Base-by-base conservation (phyloP, 1,140 invertebrate species). In the Alviniconcha marisindica region DNA sequence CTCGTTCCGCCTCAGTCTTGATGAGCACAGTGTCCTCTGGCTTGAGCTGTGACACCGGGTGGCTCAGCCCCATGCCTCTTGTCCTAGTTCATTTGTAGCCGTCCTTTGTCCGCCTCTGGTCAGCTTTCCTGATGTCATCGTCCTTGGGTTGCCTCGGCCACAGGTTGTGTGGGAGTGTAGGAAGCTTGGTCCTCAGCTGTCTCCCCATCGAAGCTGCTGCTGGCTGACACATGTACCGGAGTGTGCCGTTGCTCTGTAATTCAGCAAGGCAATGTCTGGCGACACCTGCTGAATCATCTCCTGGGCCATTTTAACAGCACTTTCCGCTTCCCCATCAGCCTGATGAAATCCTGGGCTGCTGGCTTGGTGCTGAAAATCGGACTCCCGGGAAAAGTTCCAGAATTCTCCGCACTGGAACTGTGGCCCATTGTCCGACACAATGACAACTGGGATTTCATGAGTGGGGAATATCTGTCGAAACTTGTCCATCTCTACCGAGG, bases 371-470 rank as follows among this genome's bases (percentile, higher is more conserved):
- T 71, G 77, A 81, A 90, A 87, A 21, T 74, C 63, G 63, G 54
- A 90, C 2, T 86, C 73, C 18, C 80, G 60, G 2, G 78, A 56
- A 81, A 90, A 89, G 4, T 83, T 36, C 31, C 28, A 15, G 51
- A 90, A 90, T 36, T 86, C 88, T 14, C 60, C 18, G 44, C 69
- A 82, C 28, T 82, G 44, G 71, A 87, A 91, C 63, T 88, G 83
- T 7, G 88, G 86, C 0, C 86, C 85, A 71, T 88, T 89, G 69
- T 88, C 89, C 14, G 83, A 83, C 1, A 87, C 42, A 21, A 89
- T 33, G 7, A 38, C 33, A 21, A 85, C 84, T 36, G 85, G 84
- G 3, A 89, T 87, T 15, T 86, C 86, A 77, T 86, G 81, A 33
- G 81, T 82, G 7, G 83, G 83, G 78, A 90, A 90, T 0, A 87